Base-by-base conservation (phyloP, 2,113 vertebrate species). In the Lycaon pictus region DNA sequence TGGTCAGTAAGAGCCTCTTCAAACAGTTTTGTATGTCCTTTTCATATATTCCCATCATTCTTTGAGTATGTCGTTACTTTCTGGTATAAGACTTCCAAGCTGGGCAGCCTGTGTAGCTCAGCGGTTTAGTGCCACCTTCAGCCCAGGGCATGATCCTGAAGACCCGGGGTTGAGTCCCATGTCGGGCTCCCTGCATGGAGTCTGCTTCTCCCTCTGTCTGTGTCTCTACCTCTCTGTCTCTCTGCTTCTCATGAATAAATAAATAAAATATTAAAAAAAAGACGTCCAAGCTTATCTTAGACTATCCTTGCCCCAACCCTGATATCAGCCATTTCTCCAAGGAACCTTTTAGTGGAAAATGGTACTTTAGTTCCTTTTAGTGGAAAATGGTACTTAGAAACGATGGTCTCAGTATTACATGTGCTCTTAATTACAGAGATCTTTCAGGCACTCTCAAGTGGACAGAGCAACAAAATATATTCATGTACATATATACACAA, bases 321-420 rank as follows among this genome's bases (percentile, higher is more conserved):
- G 56, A 94, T 90, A 88, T 88, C 5, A 71, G 12, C 25, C 13
- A 19, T 82, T 97, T 94, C 67, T 97, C 4, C 22, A 95, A 58
- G 29, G 32, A 95, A 3, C 17, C 19, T 79, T 86, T 93, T 63
- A 43, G 17, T 79, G 43, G 67, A 92, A 10, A 88, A 83, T n/a
- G 35, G 37, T 20, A 60, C 2, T 9, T 4, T 51, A 71, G 13
- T 35, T 90, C 17, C 19, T 79, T 86, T 93, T 63, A 43, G 17
- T 79, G 43, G 67, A 92, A 10, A 88, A 83, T n/a, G 35, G 37
- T 20, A 60, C 55, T 93, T 71, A 97, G 56, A 87, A 94, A 91
- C 37, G n/a, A 96, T 95, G 63, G 90, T 67, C 22, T 65, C 91
- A 15, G 43, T 60, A 55, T 53, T 55, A 60, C 13, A 9, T 25